Base-by-base conservation (phyloP, 2,888 invertebrate species). In the Spisula subtruncata region DNA sequence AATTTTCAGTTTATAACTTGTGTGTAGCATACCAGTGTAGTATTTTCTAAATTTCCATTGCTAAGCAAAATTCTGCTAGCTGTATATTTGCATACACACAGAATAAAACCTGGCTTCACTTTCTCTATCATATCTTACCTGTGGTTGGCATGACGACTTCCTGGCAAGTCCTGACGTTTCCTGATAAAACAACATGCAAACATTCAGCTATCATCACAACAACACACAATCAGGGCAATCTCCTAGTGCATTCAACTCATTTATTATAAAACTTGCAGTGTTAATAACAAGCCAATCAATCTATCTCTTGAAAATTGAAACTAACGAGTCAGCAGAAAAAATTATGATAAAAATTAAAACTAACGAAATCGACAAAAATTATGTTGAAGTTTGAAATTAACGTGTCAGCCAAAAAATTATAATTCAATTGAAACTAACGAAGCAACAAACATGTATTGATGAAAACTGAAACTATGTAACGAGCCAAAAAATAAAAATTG, bases 101-200 rank as follows among this genome's bases (percentile, higher is more conserved):
- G 60, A 25, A n/a, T n/a, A n/a, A 66, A 66, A 66, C 60, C 60
- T 25, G 60, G 60, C 20, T 66, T 5, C n/a, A 66, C 60, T 84
- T 60, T 32, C 35, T 51, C n/a, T n/a, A n/a, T n/a, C 16, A 29
- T 14, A 10, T 20, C 83, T 83, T 87, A 91, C 91, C 91, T 91
- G 87, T 5, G 81, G 84, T 41, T 32, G 80, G 35, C 85, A 85
- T 8, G 87, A 89, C 25, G 60, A 35, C 87, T 83, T 87, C 66
- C 84, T 83, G 16, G 91, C 89, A n/a, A 46, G 89, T 32, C 87
- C 87, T 25, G 91, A 89, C 10, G 87, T 89, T 18, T 81, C 88
- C 91, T 91, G 84, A 75, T 32, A 60, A 81, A 46, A 89, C 89
- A 90, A 60, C 90, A 90, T 90, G 90, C 90, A 90, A 82, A 88